These are phyloP conservation scores for Cololabis saira DNA, from an alignment of 2,113 vertebrate species.

Conservation along the genomic window DNA sequence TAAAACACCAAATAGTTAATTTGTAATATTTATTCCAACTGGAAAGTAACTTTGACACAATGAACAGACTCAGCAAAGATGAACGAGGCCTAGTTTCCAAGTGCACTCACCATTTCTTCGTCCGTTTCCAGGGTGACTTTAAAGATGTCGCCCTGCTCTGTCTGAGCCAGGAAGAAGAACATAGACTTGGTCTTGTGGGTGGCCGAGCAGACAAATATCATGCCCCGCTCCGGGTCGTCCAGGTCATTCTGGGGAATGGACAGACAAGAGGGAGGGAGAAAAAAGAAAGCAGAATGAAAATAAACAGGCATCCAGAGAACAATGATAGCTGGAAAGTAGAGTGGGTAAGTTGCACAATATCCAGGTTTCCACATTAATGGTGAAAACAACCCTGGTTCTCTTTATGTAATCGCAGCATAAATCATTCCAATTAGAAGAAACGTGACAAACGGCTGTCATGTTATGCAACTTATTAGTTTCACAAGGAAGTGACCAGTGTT, in stretches of 20 bases:
- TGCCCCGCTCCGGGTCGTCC: conserved; percentile 97
- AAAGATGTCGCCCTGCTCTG: conserved; percentile 98
- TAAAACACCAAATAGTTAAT: conserved; percentile 73
- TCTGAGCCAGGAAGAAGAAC: conserved; percentile 99
- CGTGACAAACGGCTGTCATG: neutral
- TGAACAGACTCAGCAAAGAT: too few species aligned
- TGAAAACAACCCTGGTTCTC: neutral
- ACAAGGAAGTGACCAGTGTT: too few species aligned
- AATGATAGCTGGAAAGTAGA: neutral
- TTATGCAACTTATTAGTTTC: too few species aligned
- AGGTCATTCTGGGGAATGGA: conserved; percentile 88
- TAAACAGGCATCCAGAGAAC: neutral
- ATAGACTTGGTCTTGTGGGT: conserved; percentile 99
- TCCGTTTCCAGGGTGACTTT: conserved; percentile 98
- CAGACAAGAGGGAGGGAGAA: neutral
- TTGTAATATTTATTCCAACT: neutral
- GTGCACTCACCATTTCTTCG: conserved; percentile 93
- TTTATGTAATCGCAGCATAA: neutral
- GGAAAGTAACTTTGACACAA: too few species aligned
- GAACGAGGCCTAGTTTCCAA: neutral
- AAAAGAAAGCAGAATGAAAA: neutral
- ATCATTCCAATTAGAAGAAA: neutral
- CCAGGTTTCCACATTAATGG: neutral
- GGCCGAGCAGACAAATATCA: conserved; percentile 99
- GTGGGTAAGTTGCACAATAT: conserved; percentile 7